phyloP scores from a whole-genome alignment of 2,797 vertebrate genomes.

The Gymnopithys bicolor region DNA sequence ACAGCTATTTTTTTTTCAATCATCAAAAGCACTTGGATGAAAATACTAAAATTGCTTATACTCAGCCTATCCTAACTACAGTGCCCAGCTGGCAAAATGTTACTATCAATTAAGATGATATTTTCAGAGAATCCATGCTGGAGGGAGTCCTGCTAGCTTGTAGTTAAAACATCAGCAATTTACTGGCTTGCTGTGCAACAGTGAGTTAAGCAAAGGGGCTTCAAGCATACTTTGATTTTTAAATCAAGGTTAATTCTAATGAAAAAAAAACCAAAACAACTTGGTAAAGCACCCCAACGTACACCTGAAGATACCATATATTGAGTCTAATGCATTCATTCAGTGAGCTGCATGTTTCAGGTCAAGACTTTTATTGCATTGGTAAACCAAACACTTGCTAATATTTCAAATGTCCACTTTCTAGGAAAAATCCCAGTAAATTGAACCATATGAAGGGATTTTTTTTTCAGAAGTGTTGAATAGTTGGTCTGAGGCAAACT shows the following conservation, averaged over 20 bases:
- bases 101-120: background rate
- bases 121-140: background rate
- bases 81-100: background rate
- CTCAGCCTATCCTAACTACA: background rate
- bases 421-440: background rate
- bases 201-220: conserved; percentile 81
- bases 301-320: conserved; percentile 98
- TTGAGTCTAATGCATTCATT: conserved; percentile 86
- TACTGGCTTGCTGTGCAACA: conserved; percentile 1
- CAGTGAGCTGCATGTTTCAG: conserved; percentile 69
- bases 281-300: conserved; percentile 91
- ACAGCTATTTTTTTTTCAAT: background rate
- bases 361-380: conserved; percentile 69
- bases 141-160: background rate
- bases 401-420: background rate
- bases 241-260: conserved; percentile 90
- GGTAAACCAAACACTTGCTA: conserved; percentile 56
- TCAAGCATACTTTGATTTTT: conserved; percentile 90
- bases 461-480: background rate
- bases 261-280: conserved; percentile 81
- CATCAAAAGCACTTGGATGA: conserved; percentile 30
- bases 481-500: conserved; percentile 3
- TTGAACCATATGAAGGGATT: fast-evolving
- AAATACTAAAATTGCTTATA: background rate
- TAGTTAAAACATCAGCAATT: background rate